A percentile compares a stretch with the other conserved stretches of the same genome.
Conservation (phyloP, 2,797 vertebrate species). For the Sebastes diaconus region DNA sequence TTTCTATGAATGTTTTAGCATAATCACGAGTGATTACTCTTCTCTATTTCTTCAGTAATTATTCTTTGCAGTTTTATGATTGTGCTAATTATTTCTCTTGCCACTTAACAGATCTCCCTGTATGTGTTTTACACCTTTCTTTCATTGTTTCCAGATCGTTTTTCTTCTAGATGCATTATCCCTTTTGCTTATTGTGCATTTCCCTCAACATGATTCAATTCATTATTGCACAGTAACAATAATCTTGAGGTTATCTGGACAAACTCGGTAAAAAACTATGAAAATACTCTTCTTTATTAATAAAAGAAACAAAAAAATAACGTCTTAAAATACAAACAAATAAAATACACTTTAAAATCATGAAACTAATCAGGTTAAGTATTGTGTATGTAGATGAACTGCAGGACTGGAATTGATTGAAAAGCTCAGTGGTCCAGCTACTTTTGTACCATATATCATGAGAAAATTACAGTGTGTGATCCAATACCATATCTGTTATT, state of each 20-base stretch:
- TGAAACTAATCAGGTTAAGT: not conserved
- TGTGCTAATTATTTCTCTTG: too few species aligned
- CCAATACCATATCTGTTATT: not conserved
- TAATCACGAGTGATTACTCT: not conserved
- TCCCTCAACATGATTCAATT: too few species aligned
- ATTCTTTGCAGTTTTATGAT: not conserved
- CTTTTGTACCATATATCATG: not conserved
- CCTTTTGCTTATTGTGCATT: too few species aligned
- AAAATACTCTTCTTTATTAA: not conserved
- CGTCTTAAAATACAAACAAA: not conserved
- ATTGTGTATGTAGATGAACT: not conserved
- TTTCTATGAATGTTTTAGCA: not conserved
- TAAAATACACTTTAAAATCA: not conserved
- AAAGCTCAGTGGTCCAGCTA: not conserved
- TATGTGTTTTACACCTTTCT: not conserved
- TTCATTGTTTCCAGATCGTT: not conserved
- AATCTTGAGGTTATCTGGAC: not conserved
- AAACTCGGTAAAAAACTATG: not conserved
- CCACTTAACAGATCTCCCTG: too few species aligned
- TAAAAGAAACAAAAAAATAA: not conserved
- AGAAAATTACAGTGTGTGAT: not conserved
- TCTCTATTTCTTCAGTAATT: not conserved
- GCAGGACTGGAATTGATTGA: not conserved
- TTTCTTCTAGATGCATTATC: not conserved
- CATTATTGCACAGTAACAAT: not conserved